Conservation (phyloP, 2,797 vertebrate genomes). For the Characodon lateralis region DNA sequence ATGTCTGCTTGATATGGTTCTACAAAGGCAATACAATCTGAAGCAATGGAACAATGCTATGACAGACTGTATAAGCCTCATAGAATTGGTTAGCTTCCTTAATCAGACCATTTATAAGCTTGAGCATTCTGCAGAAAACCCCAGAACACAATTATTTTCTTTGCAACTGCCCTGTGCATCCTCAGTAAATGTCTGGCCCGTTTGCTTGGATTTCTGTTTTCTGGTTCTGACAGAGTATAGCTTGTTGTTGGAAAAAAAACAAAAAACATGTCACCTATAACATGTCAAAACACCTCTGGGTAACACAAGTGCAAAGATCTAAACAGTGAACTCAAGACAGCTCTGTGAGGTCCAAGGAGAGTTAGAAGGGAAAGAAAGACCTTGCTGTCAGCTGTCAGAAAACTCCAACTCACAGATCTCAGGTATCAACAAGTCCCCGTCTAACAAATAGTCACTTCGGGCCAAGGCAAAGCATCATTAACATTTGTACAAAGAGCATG, state of each 20-base stretch:
- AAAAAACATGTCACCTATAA: slow-evolving; percentile 59
- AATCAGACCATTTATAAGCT: slow-evolving; percentile 71
- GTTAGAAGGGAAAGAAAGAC: slow-evolving; percentile 39
- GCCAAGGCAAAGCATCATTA: slow-evolving; percentile 65
- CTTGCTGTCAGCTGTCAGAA: slow-evolving; percentile 67
- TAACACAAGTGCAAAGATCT: slow-evolving; percentile 47
- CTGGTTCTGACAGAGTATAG: slow-evolving; percentile 20
- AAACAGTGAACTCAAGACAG: slow-evolving; percentile 44
- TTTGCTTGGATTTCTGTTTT: slow-evolving; percentile 46
- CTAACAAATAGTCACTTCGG: slow-evolving; percentile 70
- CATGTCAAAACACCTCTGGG: slow-evolving; percentile 62
- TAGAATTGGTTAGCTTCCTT: slow-evolving; percentile 68
- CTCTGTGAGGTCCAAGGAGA: slow-evolving; percentile 34
- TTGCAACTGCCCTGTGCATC: slow-evolving; percentile 13
- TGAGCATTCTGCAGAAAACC: slow-evolving; percentile 39
- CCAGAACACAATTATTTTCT: slow-evolving; percentile 52
- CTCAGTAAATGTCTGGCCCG: slow-evolving; percentile 25
- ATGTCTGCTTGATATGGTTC: slow-evolving; percentile 63
- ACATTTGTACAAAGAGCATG: slow-evolving; percentile 49
- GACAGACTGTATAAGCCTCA: slow-evolving; percentile 52
- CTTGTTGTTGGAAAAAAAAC: slow-evolving; percentile 38
- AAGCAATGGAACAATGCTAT: slow-evolving; percentile 61
- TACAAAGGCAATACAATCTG: slow-evolving; percentile 73
- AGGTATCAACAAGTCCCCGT: slow-evolving; percentile 50
- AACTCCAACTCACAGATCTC: slow-evolving; percentile 22